Evolutionary conservation across 2,113 vertebrate genomes (phyloP).

Genomic region (Pteronura brasiliensis): DNA sequence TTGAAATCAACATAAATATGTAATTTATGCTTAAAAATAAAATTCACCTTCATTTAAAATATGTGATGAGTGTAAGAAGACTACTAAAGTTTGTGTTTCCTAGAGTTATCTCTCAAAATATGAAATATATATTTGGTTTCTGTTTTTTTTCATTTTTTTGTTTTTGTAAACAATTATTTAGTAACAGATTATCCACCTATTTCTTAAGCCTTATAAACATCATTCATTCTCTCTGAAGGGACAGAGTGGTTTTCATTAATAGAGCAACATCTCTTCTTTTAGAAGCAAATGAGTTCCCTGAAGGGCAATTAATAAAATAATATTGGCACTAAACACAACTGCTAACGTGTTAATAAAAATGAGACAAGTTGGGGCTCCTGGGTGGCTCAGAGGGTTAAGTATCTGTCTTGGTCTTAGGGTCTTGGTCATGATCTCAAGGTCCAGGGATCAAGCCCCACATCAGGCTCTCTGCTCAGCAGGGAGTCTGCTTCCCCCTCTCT

Average conservation of each 20-base stretch:
- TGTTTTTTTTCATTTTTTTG: background rate
- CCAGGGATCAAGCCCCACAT: no score
- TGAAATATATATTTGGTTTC: background rate
- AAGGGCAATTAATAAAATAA: slow-evolving; percentile 79
- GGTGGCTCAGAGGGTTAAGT: no score
- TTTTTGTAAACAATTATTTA: slow-evolving; percentile 52
- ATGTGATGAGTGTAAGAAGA: background rate
- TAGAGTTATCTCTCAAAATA: background rate
- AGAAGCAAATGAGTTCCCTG: slow-evolving; percentile 75
- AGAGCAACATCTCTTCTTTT: slow-evolving; percentile 78
- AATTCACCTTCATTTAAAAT: background rate
- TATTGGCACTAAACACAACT: slow-evolving; percentile 72
- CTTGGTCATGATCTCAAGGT: no score
- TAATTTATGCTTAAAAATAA: background rate
- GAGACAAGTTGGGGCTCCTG: background rate
- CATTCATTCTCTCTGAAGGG: slow-evolving; percentile 72
- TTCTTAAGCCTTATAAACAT: slow-evolving; percentile 65
- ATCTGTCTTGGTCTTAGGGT: no score
- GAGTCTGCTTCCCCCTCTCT: no score
- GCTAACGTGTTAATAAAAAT: slow-evolving; percentile 72
- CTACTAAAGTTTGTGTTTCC: background rate
- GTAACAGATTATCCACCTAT: slow-evolving; percentile 49
- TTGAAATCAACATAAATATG: background rate
- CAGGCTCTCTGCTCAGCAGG: no score
- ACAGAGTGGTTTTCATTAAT: slow-evolving; percentile 72